Percentiles rank a stretch among this genome's conserved stretches.
Conservation (phyloP, 2,113 vertebrate species). For the Noctilio leporinus region DNA sequence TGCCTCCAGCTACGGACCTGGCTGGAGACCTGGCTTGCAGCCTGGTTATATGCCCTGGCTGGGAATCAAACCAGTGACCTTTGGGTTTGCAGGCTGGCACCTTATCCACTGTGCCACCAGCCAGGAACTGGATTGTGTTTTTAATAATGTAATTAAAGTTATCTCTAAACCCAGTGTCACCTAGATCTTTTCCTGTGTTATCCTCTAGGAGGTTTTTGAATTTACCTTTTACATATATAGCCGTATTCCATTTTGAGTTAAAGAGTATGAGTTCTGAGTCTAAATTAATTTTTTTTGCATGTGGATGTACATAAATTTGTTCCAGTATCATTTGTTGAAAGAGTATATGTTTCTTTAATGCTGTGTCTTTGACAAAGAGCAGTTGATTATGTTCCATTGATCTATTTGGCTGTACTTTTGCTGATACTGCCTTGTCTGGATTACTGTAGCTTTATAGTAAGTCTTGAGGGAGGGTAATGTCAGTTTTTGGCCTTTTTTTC, state of each 20-base stretch:
- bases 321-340: not conserved
- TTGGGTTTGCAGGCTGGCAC: no score
- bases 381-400: not conserved
- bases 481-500: not conserved
- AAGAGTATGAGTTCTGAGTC: not conserved
- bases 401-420: not conserved
- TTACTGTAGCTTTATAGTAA: not conserved
- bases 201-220: not conserved
- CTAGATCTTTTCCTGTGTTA: not conserved
- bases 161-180: not conserved
- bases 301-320: no score
- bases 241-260: not conserved
- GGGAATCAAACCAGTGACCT: no score
- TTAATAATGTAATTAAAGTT: not conserved
- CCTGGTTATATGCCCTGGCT: no score
- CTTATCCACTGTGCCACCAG: no score
- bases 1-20: no score
- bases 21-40: no score
- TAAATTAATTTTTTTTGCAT: not conserved
- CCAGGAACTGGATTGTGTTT: not conserved
- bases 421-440: not conserved
- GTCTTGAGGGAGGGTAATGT: not conserved
- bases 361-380: not conserved
- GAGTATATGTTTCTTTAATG: not conserved
- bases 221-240: not conserved